A percentile compares a stretch with the other conserved stretches of the same genome.
Evolutionary conservation across 2,797 vertebrate species (phyloP).

Genomic region (Typhlichthys subterraneus): DNA sequence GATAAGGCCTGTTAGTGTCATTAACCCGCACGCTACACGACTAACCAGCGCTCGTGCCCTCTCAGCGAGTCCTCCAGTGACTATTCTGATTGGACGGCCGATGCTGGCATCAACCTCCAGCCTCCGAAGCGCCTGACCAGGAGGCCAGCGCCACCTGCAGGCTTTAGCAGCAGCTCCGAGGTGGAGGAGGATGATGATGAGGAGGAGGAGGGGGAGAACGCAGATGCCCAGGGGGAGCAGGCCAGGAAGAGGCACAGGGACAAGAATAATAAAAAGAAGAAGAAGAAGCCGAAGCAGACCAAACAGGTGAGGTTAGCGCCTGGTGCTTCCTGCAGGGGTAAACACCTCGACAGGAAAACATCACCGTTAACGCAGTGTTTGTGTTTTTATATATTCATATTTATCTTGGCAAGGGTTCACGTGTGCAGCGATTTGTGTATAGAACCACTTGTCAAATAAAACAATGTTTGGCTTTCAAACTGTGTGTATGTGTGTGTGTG

Average conservation of each 20-base stretch:
- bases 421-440: too few relatives aligned
- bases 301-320: constrained; percentile 78
- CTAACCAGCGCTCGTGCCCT: constrained; percentile 3
- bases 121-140: constrained; percentile 92
- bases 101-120: constrained; percentile 97
- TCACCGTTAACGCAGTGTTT: too few relatives aligned
- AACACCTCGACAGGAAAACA: too few relatives aligned
- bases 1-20: not conserved
- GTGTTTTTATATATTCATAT: too few relatives aligned
- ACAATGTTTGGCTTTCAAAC: not conserved
- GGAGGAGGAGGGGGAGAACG: constrained; percentile 54
- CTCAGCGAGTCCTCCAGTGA: constrained; percentile 93
- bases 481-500: too few relatives aligned
- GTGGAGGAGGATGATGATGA: constrained; percentile 53
- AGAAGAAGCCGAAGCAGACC: constrained; percentile 86
- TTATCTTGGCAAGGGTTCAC: too few relatives aligned
- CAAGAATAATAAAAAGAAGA: constrained; percentile 39
- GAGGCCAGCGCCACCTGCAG: constrained; percentile 80
- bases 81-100: constrained; percentile 98
- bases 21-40: not conserved
- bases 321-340: too few relatives aligned
- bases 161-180: constrained; percentile 89
- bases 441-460: not conserved
- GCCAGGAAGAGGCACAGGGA: constrained; percentile 53
- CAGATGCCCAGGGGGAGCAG: constrained; percentile 46